Base-by-base conservation (phyloP, 2,113 vertebrate species). In the Chionomys nivalis region DNA sequence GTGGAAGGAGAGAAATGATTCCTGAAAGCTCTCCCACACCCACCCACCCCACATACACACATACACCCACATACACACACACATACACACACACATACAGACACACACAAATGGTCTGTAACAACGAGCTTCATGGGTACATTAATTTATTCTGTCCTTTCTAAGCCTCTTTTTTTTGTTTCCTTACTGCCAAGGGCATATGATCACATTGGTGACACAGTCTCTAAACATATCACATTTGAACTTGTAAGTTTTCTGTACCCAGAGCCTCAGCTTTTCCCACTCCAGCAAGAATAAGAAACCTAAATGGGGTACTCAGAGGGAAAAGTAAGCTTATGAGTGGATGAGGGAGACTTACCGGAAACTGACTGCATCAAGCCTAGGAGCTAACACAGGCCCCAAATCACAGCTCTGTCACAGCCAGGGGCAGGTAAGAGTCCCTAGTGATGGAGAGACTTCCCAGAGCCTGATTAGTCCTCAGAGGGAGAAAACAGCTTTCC, bases 101-200 rank as follows among this genome's bases (percentile, higher is more conserved):
- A 58, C 52, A 58, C 78, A n/a, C 19, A 81, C 31, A 33, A 31
- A 36, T 31, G n/a, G 52, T 90, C 6, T 39, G 55, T 90, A 94
- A 19, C 33, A 70, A 47, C 81, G 78, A 8, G 16, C 12, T 49
- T 90, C 39, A 26, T 7, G 7, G 55, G 31, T 47, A 55, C 10
- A 21, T 68, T 61, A 72, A 93, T 65, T 76, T 75, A 44, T 82
- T 96, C 21, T 14, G 0, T 93, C 31, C 79, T 95, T 87, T 89
- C 28, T 49, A 75, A 73, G 72, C 61, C 16, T 14, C 24, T 73
- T n/a, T 78, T n/a, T 87, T 49, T 26, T 49, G 58, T 36, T 81
- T 44, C 6, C 33, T 88, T 93, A 94, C 77, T 81, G 81, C 68
- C 16, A 66, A 68, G 23, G 17, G 63, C 33, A 17, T 23, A 21